Percentiles rank a stretch among this genome's conserved stretches.
These are phyloP conservation scores for Epinephelus moara DNA, from an alignment of 2,113 vertebrate species.

Conservation along the genomic window DNA sequence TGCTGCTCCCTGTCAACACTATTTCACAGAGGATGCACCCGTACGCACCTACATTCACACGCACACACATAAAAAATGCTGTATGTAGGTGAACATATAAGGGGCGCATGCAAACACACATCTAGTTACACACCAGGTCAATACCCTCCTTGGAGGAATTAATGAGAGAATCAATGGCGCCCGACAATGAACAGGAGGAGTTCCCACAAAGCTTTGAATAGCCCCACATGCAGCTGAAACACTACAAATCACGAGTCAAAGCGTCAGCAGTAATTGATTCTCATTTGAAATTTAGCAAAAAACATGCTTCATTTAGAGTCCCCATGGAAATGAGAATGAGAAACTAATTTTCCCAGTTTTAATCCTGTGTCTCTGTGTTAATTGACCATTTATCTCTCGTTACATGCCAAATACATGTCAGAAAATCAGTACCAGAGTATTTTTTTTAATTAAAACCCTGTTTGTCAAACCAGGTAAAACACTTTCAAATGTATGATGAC, in stretches of 20 bases:
- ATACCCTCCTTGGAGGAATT: conserved; percentile 16
- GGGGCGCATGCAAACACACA: not conserved
- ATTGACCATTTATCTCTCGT: too few relatives aligned
- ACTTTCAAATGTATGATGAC: too few relatives aligned
- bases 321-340: too few relatives aligned
- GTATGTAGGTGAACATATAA: too few relatives aligned
- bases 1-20: conserved; percentile 39
- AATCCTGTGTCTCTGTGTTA: too few relatives aligned
- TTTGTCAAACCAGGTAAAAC: too few relatives aligned
- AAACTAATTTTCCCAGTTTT: too few relatives aligned
- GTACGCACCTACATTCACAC: not conserved
- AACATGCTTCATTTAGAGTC: not conserved
- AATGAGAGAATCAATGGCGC: conserved; percentile 13
- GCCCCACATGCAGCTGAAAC: not conserved
- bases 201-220: not conserved
- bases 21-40: conserved; percentile 39
- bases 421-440: too few relatives aligned
- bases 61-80: not conserved
- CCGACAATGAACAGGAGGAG: not conserved
- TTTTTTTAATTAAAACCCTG: too few relatives aligned
- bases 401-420: too few relatives aligned
- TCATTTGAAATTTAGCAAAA: not conserved
- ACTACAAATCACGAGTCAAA: not conserved
- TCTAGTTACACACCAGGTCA: not conserved
- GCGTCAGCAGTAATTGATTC: not conserved